Conservation (phyloP, 2,113 vertebrate genomes). For the Coturnix japonica region DNA sequence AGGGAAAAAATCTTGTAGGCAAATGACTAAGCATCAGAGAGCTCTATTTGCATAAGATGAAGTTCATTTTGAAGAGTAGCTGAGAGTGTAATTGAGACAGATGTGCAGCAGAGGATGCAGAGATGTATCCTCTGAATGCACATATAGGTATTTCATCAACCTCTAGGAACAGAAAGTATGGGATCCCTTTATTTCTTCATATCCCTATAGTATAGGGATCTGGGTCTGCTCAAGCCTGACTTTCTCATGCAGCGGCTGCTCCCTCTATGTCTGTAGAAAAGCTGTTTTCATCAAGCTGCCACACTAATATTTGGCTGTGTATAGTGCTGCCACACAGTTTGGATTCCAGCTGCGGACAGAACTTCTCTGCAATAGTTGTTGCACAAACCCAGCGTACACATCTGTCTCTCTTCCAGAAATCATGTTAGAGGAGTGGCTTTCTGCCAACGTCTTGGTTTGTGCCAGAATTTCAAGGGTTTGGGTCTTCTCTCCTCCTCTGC, state of each 20-base stretch:
- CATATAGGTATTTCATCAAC: background rate
- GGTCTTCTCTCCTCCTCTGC: background rate
- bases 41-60: background rate
- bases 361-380: constrained; percentile 14
- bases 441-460: background rate
- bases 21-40: background rate
- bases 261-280: background rate
- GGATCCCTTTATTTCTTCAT: background rate
- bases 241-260: background rate
- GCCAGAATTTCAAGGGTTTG: constrained; percentile 28
- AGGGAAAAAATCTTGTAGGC: constrained; percentile 7
- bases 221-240: background rate
- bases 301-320: background rate
- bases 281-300: background rate
- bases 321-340: background rate
- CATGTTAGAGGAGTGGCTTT: background rate
- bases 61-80: background rate
- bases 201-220: background rate
- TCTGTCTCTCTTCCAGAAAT: background rate
- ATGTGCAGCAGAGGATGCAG: background rate
- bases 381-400: constrained; percentile 14
- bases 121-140: background rate
- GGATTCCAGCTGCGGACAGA: background rate
- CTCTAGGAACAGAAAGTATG: background rate
- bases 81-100: background rate